Conservation (phyloP, 2,888 invertebrate species). For the Aphrophora alni region DNA sequence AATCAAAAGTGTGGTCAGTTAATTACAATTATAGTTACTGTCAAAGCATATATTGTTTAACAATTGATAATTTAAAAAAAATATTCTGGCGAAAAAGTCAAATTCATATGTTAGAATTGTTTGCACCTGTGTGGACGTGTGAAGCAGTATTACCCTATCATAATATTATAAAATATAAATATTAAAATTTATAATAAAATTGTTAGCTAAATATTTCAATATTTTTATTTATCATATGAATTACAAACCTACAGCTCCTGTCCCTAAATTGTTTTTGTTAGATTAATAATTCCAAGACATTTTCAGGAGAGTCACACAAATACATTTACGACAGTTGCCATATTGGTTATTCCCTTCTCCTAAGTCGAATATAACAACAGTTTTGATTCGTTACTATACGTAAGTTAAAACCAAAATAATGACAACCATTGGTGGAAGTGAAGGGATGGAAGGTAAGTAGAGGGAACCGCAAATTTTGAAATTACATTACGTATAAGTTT, state of each 20-base stretch:
- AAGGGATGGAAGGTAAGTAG: slow-evolving; percentile 1
- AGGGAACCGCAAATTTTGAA: background rate
- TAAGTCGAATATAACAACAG: slow-evolving; percentile 23
- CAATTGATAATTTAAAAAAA: too few species aligned
- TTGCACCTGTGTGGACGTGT: slow-evolving; percentile 9
- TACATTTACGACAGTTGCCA: slow-evolving; percentile 46
- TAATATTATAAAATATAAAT: background rate
- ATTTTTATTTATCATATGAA: background rate
- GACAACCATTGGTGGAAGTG: background rate
- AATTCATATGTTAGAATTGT: background rate
- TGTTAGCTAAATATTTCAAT: background rate
- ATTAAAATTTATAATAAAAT: background rate
- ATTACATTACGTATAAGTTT: background rate
- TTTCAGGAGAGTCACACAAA: slow-evolving; percentile 45
- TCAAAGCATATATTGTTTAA: background rate
- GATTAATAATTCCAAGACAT: slow-evolving; percentile 41
- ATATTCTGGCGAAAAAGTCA: background rate
- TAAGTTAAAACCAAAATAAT: background rate
- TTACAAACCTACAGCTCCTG: slow-evolving; percentile 32
- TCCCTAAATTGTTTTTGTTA: slow-evolving; percentile 18
- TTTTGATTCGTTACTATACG: slow-evolving; percentile 11
- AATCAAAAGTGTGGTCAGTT: background rate
- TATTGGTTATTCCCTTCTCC: slow-evolving; percentile 45
- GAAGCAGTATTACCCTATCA: slow-evolving; percentile 1
- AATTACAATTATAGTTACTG: background rate